These are phyloP conservation scores for Setophaga petechia DNA, from an alignment of 2,113 vertebrate species.

Conservation along the genomic window DNA sequence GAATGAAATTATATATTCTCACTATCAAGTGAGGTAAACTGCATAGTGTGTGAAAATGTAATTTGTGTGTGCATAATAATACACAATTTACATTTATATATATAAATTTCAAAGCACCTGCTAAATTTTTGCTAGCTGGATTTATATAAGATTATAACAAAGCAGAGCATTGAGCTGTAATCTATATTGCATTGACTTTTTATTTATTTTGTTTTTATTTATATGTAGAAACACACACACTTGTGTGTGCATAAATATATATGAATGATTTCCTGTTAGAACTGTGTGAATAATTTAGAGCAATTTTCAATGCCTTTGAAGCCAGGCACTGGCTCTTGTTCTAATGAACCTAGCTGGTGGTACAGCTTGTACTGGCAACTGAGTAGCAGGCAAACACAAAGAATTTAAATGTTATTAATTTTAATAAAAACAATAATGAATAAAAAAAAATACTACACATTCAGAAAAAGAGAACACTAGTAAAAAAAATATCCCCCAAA, in stretches of 20 bases:
- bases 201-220: conserved; percentile 50
- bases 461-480: neutral
- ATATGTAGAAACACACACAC: neutral
- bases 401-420: neutral
- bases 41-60: neutral
- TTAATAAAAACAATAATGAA: neutral
- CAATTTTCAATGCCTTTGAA: neutral
- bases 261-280: conserved; percentile 40
- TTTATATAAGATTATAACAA: conserved; percentile 15
- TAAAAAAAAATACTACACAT: neutral
- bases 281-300: neutral
- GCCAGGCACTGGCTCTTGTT: neutral
- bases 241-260: neutral
- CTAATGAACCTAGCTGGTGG: neutral
- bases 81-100: neutral
- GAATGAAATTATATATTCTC: conserved; percentile 8
- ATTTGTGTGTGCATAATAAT: conserved; percentile 38
- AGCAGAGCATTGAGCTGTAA: neutral
- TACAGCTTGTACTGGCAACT: neutral
- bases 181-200: conserved; percentile 29
- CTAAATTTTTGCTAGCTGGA: conserved; percentile 11
- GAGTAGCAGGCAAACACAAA: neutral
- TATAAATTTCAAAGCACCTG: conserved; percentile 33
- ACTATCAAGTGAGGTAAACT: neutral
- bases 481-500: neutral